Conservation (phyloP, 2,113 vertebrate species). For the Suncus etruscus region DNA sequence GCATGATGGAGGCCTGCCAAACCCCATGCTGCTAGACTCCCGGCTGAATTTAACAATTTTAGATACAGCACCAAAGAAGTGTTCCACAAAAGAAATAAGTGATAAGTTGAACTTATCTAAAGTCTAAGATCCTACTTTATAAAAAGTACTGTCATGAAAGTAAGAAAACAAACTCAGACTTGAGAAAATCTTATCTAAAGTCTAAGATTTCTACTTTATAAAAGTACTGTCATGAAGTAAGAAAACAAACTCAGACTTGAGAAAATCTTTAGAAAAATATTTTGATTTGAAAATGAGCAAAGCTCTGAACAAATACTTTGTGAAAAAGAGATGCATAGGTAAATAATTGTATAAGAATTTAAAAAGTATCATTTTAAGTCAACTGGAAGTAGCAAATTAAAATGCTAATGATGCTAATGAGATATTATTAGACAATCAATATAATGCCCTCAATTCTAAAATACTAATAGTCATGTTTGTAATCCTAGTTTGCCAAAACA, state of each 20-base stretch:
- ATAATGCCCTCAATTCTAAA: neutral
- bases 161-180: neutral
- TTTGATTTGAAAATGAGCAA: slow-evolving; percentile 31
- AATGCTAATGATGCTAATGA: neutral
- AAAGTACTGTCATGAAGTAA: neutral
- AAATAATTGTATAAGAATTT: neutral
- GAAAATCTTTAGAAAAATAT: neutral
- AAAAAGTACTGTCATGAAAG: neutral
- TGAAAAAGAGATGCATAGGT: neutral
- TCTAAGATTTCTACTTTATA: neutral
- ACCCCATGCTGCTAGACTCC: too few relatives aligned
- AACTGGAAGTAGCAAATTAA: neutral
- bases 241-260: neutral
- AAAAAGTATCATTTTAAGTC: neutral
- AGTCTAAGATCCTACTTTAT: neutral
- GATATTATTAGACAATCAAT: neutral
- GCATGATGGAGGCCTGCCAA: too few relatives aligned
- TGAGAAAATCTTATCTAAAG: neutral
- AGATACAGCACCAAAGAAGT: too few relatives aligned
- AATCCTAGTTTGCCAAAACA: neutral
- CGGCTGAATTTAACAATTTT: too few relatives aligned
- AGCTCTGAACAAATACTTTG: neutral
- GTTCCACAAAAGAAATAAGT: neutral
- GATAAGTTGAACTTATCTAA: neutral
- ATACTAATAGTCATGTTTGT: neutral